Evolutionary conservation across 53 echinoderm and acorn worm species (phyloP).

Genomic region (Patiria pectinifera): DNA sequence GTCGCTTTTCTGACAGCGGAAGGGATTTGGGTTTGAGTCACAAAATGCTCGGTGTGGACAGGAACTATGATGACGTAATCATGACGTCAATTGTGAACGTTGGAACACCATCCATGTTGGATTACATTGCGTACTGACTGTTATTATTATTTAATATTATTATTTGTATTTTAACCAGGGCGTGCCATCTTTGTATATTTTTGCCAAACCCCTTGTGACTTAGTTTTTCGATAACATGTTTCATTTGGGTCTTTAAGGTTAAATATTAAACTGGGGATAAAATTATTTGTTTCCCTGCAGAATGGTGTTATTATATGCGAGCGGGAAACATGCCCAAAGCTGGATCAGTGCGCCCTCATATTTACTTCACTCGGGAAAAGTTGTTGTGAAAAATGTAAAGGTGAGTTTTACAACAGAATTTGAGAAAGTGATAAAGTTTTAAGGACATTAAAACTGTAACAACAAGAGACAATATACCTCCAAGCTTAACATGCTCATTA

Average conservation of each 20-base stretch:
- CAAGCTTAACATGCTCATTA: too few species aligned
- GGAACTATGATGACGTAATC: background rate
- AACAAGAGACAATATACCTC: too few species aligned
- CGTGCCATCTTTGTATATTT: too few species aligned
- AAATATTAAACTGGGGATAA: too few species aligned
- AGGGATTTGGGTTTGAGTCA: background rate
- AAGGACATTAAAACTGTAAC: too few species aligned
- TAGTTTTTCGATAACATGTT: too few species aligned
- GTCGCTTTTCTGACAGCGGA: background rate
- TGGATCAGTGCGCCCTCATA: slow-evolving; percentile 88
- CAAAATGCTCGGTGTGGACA: background rate
- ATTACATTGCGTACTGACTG: too few species aligned
- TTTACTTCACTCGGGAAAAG: slow-evolving; percentile 83
- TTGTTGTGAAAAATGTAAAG: slow-evolving; percentile 97
- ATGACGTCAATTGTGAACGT: background rate
- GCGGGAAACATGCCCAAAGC: slow-evolving; percentile 78
- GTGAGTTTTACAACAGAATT: slow-evolving; percentile 47
- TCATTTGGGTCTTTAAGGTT: too few species aligned
- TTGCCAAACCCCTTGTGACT: too few species aligned
- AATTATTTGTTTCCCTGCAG: slow-evolving; percentile 38
- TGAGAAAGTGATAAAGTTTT: background rate
- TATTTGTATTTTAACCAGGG: too few species aligned
- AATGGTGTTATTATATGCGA: slow-evolving; percentile 81
- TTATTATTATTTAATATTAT: too few species aligned
- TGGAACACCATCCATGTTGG: too few species aligned